Evolutionary conservation across 2,113 vertebrate genomes (phyloP).

Genomic region (Sus scrofa): DNA sequence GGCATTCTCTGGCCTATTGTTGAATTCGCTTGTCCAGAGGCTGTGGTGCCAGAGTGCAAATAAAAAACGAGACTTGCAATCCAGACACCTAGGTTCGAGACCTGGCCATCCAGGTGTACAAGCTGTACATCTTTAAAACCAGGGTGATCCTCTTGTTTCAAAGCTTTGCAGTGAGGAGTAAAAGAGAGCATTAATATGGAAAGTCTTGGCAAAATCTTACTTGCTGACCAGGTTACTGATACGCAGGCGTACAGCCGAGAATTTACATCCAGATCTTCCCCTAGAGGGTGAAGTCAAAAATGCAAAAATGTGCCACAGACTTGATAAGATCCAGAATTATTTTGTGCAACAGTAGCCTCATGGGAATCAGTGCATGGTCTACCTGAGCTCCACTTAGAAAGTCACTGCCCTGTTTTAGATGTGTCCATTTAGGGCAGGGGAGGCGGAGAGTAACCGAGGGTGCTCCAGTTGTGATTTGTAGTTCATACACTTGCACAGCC

Average conservation of each 20-base stretch:
- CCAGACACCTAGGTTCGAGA: background rate
- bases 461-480: background rate
- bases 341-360: background rate
- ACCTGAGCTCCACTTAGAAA: background rate
- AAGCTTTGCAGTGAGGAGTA: background rate
- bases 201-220: background rate
- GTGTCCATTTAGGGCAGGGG: background rate
- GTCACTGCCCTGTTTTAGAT: background rate
- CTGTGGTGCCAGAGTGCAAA: background rate
- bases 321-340: background rate
- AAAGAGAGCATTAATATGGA: background rate
- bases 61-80: background rate
- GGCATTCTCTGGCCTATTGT: background rate
- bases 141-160: background rate
- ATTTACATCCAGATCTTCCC: background rate
- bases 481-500: slow-evolving; percentile 11
- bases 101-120: background rate
- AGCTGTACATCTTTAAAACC: background rate
- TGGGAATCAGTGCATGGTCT: background rate
- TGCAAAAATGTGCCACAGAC: background rate
- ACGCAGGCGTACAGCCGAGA: background rate
- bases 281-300: background rate
- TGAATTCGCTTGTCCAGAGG: background rate
- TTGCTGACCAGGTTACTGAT: background rate
- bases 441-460: background rate